Percentiles rank a stretch among this genome's conserved stretches.
phyloP scores from a whole-genome alignment of 2,113 vertebrate species.

The Serilophus lunatus region DNA sequence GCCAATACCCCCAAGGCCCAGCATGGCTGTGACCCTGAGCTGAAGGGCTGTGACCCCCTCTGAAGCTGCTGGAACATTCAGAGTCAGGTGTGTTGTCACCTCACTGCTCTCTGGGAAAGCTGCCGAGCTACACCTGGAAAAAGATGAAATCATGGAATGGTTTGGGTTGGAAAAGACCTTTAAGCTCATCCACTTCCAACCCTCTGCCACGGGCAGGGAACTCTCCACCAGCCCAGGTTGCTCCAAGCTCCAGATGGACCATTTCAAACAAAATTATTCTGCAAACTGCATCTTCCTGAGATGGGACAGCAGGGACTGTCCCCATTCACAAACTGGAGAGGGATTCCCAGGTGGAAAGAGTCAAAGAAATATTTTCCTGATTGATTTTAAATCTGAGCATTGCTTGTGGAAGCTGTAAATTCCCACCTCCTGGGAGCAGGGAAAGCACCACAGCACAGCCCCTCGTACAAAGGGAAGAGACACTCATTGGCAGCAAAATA shows the following conservation, averaged over 20 bases:
- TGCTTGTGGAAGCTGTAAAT: rapidly evolving
- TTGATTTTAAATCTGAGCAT: rapidly evolving
- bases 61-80: neutral
- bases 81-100: rapidly evolving
- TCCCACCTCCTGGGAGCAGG: rapidly evolving
- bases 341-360: neutral
- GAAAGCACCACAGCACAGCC: neutral
- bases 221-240: neutral
- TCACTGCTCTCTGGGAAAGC: rapidly evolving
- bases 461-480: neutral
- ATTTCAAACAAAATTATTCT: neutral
- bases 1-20: rapidly evolving
- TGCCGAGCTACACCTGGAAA: neutral
- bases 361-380: neutral
- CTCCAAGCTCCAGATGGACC: neutral
- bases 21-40: neutral
- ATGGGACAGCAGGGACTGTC: rapidly evolving
- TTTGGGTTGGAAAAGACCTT: neutral
- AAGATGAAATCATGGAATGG: neutral
- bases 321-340: neutral
- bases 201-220: neutral
- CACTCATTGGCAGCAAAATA: neutral
- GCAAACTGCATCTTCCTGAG: neutral
- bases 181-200: rapidly evolving
- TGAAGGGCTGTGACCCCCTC: neutral